phyloP scores from a whole-genome alignment of 2,113 vertebrate genomes.

The Carassius carassius region DNA sequence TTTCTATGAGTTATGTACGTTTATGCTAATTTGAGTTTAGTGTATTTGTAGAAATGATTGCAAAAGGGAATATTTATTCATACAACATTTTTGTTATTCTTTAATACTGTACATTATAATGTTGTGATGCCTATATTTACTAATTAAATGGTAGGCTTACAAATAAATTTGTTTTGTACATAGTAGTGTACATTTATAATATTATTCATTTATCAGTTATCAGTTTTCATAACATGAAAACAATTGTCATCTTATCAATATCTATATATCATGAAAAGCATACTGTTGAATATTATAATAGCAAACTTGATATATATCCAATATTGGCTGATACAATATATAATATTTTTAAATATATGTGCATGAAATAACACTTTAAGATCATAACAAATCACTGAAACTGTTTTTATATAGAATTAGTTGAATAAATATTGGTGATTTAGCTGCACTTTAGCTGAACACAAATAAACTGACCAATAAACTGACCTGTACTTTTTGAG shows the following conservation, averaged over 20 bases:
- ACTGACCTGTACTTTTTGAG: neutral
- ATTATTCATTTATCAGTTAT: neutral
- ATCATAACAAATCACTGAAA: too few species aligned
- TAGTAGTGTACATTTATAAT: neutral
- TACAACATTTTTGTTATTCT: neutral
- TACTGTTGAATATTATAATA: neutral
- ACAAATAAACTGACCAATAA: neutral
- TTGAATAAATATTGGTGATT: neutral
- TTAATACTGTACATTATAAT: neutral
- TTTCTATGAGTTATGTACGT: neutral
- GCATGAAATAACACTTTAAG: too few species aligned
- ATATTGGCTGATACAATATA: too few species aligned
- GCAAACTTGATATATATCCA: too few species aligned
- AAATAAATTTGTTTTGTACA: neutral
- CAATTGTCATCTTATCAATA: neutral
- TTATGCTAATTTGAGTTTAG: too few species aligned
- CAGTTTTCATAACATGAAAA: neutral
- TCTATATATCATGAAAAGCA: neutral
- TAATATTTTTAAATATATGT: too few species aligned
- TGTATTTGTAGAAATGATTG: neutral
- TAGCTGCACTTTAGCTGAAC: neutral
- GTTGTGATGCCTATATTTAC: neutral
- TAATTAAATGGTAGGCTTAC: too few species aligned
- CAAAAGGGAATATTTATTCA: neutral
- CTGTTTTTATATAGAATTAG: neutral